A percentile compares a stretch with the other conserved stretches of the same genome.
Conservation (phyloP, 2,797 vertebrate species). For the Balearica regulorum region DNA sequence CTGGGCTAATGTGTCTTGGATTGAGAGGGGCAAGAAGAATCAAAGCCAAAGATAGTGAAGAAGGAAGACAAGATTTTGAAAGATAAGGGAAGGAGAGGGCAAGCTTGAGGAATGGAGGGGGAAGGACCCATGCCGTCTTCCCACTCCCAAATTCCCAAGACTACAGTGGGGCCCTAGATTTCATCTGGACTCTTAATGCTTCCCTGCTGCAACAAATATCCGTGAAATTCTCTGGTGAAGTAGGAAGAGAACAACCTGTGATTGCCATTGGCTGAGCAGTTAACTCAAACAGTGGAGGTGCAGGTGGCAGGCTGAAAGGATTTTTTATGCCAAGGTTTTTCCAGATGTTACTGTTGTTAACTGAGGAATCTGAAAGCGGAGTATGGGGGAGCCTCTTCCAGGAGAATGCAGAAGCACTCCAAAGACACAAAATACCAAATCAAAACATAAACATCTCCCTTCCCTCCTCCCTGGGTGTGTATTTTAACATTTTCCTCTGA, state of each 20-base stretch:
- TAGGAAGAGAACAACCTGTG: background rate
- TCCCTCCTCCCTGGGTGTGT: background rate
- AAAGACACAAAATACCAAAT: background rate
- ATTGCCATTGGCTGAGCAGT: background rate
- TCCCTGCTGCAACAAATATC: background rate
- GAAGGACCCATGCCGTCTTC: background rate
- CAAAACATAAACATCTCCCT: background rate
- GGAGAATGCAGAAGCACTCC: background rate
- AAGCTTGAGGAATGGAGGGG: background rate
- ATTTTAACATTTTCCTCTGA: background rate
- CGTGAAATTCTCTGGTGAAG: background rate
- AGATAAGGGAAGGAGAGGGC: background rate
- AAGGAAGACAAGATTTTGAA: background rate
- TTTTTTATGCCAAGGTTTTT: background rate
- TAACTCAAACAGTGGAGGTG: background rate
- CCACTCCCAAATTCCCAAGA: background rate
- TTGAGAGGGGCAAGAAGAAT: background rate
- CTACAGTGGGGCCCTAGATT: background rate
- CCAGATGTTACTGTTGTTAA: background rate
- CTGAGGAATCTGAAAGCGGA: background rate
- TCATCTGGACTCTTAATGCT: background rate
- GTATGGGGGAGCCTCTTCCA: background rate
- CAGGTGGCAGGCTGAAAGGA: background rate
- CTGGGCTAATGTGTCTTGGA: rapidly evolving
- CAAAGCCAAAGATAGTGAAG: background rate